A percentile compares a stretch with the other conserved stretches of the same genome.
Conservation (phyloP, 2,888 invertebrate genomes). For the Sabellastarte sp. region DNA sequence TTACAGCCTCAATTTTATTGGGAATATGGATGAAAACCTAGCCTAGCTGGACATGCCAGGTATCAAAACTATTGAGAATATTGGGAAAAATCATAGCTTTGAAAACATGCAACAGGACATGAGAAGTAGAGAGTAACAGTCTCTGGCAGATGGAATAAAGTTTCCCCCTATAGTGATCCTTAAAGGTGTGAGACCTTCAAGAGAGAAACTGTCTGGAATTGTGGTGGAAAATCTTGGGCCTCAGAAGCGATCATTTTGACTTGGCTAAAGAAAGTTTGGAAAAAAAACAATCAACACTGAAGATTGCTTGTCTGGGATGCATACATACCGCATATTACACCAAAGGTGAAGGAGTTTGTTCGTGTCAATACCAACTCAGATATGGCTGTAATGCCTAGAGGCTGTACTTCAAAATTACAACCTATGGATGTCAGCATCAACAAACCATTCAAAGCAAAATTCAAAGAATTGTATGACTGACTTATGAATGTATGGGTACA, state of each 20-base stretch:
- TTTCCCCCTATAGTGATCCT: not conserved
- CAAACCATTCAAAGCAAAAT: no score
- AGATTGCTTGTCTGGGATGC: constrained; percentile 6
- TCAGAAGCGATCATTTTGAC: not conserved
- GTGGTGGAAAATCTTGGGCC: constrained; percentile 3
- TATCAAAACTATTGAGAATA: not conserved
- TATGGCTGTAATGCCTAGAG: not conserved
- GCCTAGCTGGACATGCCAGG: constrained; percentile 11
- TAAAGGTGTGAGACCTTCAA: not conserved
- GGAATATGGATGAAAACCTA: no score
- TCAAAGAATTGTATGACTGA: not conserved
- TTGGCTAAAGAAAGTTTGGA: not conserved
- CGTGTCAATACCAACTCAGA: not conserved
- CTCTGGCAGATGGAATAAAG: constrained; percentile 7
- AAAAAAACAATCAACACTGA: no score
- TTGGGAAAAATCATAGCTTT: not conserved
- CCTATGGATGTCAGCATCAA: no score
- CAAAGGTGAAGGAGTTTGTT: not conserved
- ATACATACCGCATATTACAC: not conserved
- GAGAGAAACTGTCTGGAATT: constrained; percentile 3
- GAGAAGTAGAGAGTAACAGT: constrained; percentile 1
- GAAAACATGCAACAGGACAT: constrained; percentile 5
- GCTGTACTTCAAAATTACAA: not conserved
- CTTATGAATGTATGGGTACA: not conserved
- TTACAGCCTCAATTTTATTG: no score